Percentiles rank a stretch among this genome's conserved stretches.
These are phyloP conservation scores for Diuraphis noxia DNA, from an alignment of 1,140 invertebrate species.

Conservation along the genomic window DNA sequence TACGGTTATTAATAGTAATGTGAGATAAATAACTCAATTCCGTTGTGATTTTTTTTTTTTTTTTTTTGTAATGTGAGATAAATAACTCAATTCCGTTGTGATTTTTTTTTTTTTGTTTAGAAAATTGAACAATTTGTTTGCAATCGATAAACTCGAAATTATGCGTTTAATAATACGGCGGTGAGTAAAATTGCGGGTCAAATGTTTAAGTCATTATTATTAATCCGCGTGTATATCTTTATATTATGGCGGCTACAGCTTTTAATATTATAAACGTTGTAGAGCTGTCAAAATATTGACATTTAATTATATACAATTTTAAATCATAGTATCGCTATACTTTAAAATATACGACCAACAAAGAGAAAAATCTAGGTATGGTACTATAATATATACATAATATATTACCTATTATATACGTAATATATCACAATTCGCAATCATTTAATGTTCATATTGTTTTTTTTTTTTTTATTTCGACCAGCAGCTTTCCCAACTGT, in stretches of 20 bases:
- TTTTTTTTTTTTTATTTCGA: neutral
- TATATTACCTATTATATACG: too few species aligned
- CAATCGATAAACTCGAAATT: neutral
- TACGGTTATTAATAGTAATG: conserved; percentile 16
- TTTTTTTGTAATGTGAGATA: conserved; percentile 16
- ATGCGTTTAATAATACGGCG: neutral
- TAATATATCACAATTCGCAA: neutral
- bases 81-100: conserved; percentile 3
- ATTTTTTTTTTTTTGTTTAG: neutral
- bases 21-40: conserved; percentile 24
- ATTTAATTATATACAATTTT: neutral
- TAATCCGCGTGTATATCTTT: neutral
- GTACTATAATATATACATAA: neutral
- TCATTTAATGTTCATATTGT: neutral
- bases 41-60: neutral
- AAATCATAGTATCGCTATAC: neutral
- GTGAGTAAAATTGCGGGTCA: neutral
- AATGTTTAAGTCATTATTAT: conserved; percentile 37
- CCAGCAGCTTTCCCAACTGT: neutral
- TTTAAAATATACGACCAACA: neutral
- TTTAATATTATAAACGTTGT: neutral
- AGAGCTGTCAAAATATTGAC: conserved; percentile 24
- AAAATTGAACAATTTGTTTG: neutral
- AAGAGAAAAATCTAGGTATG: neutral
- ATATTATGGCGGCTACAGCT: neutral